Evolutionary conservation across 2,113 vertebrate species (phyloP).

Genomic region (Pluvianellus socialis): DNA sequence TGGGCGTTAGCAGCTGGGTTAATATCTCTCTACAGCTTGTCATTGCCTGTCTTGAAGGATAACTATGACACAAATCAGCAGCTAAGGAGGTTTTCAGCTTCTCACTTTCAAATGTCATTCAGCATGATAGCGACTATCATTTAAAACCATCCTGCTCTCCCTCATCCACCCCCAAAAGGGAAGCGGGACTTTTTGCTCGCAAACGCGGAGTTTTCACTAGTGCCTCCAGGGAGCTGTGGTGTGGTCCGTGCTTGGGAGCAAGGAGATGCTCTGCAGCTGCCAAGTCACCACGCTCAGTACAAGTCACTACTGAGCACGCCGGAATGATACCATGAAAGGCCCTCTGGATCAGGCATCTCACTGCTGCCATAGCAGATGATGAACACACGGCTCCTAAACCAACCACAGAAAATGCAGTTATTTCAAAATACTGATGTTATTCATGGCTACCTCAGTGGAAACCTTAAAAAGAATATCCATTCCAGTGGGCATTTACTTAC

Average conservation of each 20-base stretch:
- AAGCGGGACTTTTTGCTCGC: neutral
- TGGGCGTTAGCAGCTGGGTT: neutral
- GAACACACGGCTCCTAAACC: neutral
- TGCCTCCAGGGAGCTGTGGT: neutral
- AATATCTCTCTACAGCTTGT: neutral
- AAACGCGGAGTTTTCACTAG: neutral
- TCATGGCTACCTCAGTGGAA: neutral
- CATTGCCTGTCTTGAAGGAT: neutral
- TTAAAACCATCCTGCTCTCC: neutral
- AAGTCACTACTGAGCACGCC: neutral
- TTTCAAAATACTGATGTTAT: neutral
- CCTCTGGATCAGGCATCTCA: neutral
- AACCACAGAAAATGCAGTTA: neutral
- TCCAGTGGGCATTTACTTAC: neutral
- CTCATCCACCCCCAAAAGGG: neutral
- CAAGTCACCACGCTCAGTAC: neutral
- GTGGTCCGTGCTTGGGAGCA: fast-evolving
- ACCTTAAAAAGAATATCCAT: neutral
- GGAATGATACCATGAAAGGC: neutral
- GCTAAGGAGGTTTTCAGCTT: neutral
- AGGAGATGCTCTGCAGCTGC: neutral
- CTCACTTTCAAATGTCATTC: neutral
- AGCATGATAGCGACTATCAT: neutral
- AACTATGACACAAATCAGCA: neutral
- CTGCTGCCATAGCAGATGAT: neutral